These are phyloP conservation scores for Phylloscopus trochilus DNA, from an alignment of 2,113 vertebrate genomes.

Conservation along the genomic window DNA sequence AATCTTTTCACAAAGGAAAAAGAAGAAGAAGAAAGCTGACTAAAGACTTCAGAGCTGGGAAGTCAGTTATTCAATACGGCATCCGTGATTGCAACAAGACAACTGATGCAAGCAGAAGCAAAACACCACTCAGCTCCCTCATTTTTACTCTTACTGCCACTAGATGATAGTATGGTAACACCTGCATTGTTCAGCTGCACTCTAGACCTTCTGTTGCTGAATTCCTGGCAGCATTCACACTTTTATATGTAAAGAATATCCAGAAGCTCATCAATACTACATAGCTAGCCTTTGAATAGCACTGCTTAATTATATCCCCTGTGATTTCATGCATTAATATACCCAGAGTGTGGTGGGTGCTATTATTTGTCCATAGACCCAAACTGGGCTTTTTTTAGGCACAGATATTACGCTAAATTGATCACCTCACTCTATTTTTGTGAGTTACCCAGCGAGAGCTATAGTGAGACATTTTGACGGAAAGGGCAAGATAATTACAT, in stretches of 20 bases:
- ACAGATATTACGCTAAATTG: neutral
- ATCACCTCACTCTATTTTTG: neutral
- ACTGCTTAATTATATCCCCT: neutral
- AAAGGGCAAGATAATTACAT: conserved; percentile 34
- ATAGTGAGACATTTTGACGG: neutral
- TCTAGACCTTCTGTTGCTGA: neutral
- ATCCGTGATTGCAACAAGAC: neutral
- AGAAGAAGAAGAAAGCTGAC: neutral
- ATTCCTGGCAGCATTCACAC: neutral
- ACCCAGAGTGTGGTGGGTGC: neutral
- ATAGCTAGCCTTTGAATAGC: neutral
- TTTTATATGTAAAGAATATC: neutral
- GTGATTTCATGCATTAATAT: neutral
- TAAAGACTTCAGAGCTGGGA: neutral
- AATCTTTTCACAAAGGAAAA: neutral
- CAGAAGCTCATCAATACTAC: conserved; percentile 6
- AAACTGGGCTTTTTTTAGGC: conserved; percentile 1
- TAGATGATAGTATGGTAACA: conserved; percentile 49
- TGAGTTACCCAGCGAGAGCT: neutral
- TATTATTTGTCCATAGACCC: neutral
- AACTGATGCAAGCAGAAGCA: neutral
- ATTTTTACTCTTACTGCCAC: neutral
- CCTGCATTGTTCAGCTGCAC: neutral
- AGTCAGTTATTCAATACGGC: neutral
- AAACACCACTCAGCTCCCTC: neutral